Evolutionary conservation across 2,888 invertebrate genomes (phyloP).

Genomic region (Hylaea fasciaria): DNA sequence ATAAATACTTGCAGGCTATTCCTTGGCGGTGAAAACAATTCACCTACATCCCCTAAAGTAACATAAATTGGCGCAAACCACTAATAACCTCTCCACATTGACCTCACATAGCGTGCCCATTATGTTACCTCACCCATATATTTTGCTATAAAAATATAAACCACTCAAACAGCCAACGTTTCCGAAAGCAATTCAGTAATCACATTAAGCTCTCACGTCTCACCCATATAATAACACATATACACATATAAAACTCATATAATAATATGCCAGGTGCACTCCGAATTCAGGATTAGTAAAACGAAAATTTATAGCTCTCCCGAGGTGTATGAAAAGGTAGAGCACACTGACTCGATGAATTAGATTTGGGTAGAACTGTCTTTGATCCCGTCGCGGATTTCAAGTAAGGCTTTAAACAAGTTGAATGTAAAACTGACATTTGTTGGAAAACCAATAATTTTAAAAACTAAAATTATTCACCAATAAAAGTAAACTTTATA

Average conservation of each 20-base stretch:
- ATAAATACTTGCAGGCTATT: too few relatives aligned
- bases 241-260: conserved; percentile 25
- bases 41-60: too few relatives aligned
- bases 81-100: too few relatives aligned
- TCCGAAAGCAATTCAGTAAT: conserved; percentile 8
- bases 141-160: background rate
- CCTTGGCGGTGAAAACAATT: too few relatives aligned
- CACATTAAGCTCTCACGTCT: conserved; percentile 16
- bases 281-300: conserved; percentile 51
- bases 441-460: too few relatives aligned
- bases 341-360: background rate
- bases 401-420: too few relatives aligned
- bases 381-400: background rate
- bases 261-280: conserved; percentile 30
- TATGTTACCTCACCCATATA: too few relatives aligned
- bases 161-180: conserved; percentile 1
- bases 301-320: conserved; percentile 49
- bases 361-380: conserved; percentile 2
- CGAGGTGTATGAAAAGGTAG: conserved; percentile 41
- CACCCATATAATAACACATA: conserved; percentile 21
- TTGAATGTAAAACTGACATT: too few relatives aligned
- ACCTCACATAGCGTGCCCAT: too few relatives aligned
- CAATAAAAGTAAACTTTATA: too few relatives aligned
- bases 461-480: too few relatives aligned
- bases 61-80: too few relatives aligned